Evolutionary conservation across 2,797 vertebrate genomes (phyloP), one percentile per base, ranked within the genome.

Genomic region (Lacerta bilineata): DNA sequence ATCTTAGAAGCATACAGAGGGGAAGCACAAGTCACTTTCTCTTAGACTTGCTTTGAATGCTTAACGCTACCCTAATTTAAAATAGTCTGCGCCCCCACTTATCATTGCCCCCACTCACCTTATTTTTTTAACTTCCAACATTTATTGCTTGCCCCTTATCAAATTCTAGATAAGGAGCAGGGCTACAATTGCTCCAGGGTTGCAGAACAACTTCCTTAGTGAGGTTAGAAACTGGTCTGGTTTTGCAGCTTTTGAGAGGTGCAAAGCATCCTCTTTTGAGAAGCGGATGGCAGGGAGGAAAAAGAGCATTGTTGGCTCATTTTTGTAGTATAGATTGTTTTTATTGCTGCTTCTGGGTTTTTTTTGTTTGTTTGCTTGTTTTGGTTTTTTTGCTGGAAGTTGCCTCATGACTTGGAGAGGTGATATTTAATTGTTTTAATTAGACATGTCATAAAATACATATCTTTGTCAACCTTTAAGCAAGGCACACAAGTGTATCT

Each of bases 121-220:
- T 78, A 83, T 15, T 13, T 55, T 91, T 90, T 13, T 90, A 90
- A 91, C 83, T 83, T 83, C 82, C 6, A 90, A 39, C 78, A 85
- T 83, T 86, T 89, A 86, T 88, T 83, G 91, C 61, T 92, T 88
- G 87, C 27, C 93, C 91, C 13, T 85, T 88, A 90, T 75, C 89
- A 96, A 95, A 25, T 66, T 27, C 25, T 29, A 17, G 61, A 20
- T 71, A n/a, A 68, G 18, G 5, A 50, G 50, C 11, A 74, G 11
- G 11, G n/a, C 39, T 74, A 20, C 11, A 94, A 91, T 94, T 93
- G 92, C 66, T 85, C 88, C 69, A 64, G 46, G 17, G 55, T 10
- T 61, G 25, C 43, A 5, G 33, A 87, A 72, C n/a, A 18, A 17
- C 61, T 83, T 77, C 15, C 20, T 7, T 43, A 78, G 6, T 33